Evolutionary conservation across 1,140 invertebrate species (phyloP), one percentile per base, ranked within the genome.

Genomic region (Parasteatoda tepidariorum): DNA sequence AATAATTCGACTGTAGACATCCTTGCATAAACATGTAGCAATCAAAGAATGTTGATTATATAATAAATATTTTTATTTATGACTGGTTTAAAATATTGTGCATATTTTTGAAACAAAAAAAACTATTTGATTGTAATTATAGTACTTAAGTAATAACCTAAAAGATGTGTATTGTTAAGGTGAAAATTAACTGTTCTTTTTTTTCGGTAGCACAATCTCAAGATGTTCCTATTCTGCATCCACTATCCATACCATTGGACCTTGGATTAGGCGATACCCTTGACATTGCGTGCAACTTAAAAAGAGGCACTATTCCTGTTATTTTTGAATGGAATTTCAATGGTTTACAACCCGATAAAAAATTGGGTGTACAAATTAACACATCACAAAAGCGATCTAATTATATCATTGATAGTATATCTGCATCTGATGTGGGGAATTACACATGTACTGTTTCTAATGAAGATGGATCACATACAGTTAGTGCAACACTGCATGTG

Each of bases 371-470:
- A 33, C 75, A 48, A 34, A 75, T 61, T 9, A 75, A 62, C 11
- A 59, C 71, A 33, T 75, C 71, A 0, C 28, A n/a, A 24, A 75
- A 75, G 26, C 18, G 55, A 7, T 75, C 71, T 18, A 57, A 34
- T 61, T 75, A 61, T 48, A 34, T 61, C 2, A 75, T 75, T 38
- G 71, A 61, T 15, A 75, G 71, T 28, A 59, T 75, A 22, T 33
- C 55, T 1, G 30, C 71, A 2, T n/a, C 13, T 3, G 55, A 85
- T 48, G 55, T 84, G 7, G 84, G 71, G 15, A 85, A 85, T 48
- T 85, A 85, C 34, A 81, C 82, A 7, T 85, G 85, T 67, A 64
- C 24, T 28, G 85, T 48, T 6, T n/a, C 67, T 4, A 85, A 85
- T 73, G n/a, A n/a, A 22, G 28, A 54, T 48, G 85, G 85, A 2